Evolutionary conservation across 1,140 invertebrate species (phyloP).

Genomic region (Elysia chlorotica): DNA sequence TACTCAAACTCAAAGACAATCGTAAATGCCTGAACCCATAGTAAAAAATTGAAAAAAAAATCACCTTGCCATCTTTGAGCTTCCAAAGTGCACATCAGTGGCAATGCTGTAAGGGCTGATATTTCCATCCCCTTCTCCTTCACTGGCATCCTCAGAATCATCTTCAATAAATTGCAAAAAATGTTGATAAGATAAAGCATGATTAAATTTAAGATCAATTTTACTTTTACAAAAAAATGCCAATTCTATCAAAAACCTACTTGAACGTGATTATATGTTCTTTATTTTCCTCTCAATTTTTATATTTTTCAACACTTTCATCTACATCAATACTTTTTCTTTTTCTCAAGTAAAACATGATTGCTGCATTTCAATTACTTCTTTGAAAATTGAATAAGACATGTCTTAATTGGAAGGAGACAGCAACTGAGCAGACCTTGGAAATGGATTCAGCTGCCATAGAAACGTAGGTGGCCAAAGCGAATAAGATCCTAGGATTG

Average conservation of each 20-base stretch:
- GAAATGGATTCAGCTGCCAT: no score
- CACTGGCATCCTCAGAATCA: conserved; percentile 74
- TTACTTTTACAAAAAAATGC: not conserved
- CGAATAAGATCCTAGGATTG: no score
- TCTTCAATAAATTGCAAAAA: conserved; percentile 61
- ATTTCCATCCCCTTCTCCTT: conserved; percentile 77
- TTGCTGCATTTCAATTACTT: no score
- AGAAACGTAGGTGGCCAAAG: no score
- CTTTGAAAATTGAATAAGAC: no score
- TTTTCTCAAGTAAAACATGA: not conserved
- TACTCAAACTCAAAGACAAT: no score
- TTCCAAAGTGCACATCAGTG: conserved; percentile 89
- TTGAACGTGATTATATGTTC: not conserved
- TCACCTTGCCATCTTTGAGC: conserved; percentile 82
- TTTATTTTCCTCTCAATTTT: not conserved
- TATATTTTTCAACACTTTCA: not conserved
- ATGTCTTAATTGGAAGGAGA: no score
- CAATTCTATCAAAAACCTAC: not conserved
- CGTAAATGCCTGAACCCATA: no score
- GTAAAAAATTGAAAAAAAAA: no score
- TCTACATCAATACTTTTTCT: not conserved
- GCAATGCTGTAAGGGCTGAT: conserved; percentile 79
- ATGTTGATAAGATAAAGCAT: not conserved
- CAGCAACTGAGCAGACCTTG: no score
- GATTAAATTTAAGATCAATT: not conserved